These are phyloP conservation scores for Meleagris gallopavo DNA, from an alignment of 2,113 vertebrate species.

Conservation along the genomic window DNA sequence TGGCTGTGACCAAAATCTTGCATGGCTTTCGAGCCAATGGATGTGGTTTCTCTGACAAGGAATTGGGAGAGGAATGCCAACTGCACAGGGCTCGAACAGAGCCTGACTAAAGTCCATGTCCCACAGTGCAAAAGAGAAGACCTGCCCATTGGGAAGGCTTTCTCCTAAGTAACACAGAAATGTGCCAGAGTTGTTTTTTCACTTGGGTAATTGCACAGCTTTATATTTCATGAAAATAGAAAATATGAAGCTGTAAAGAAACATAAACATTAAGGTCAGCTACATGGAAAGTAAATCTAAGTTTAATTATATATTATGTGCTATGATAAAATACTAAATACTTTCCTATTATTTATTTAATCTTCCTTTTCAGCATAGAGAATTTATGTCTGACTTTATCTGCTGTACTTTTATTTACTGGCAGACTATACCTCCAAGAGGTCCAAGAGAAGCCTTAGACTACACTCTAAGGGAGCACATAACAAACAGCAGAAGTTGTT, in stretches of 20 bases:
- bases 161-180: background rate
- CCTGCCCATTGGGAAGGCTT: background rate
- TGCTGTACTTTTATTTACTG: background rate
- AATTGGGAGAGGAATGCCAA: background rate
- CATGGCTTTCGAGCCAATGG: background rate
- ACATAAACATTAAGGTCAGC: background rate
- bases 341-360: background rate
- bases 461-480: background rate
- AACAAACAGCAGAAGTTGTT: background rate
- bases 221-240: background rate
- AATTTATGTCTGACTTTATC: background rate
- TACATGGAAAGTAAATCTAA: background rate
- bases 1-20: fast-evolving
- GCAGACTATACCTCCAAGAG: background rate
- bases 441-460: background rate
- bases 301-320: background rate
- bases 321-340: background rate
- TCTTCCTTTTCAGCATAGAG: background rate
- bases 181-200: background rate
- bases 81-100: background rate
- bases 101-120: background rate
- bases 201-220: background rate
- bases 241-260: background rate
- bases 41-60: background rate
- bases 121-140: background rate